phyloP scores from a whole-genome alignment of 2,888 invertebrate genomes.

The Noctua pronuba region DNA sequence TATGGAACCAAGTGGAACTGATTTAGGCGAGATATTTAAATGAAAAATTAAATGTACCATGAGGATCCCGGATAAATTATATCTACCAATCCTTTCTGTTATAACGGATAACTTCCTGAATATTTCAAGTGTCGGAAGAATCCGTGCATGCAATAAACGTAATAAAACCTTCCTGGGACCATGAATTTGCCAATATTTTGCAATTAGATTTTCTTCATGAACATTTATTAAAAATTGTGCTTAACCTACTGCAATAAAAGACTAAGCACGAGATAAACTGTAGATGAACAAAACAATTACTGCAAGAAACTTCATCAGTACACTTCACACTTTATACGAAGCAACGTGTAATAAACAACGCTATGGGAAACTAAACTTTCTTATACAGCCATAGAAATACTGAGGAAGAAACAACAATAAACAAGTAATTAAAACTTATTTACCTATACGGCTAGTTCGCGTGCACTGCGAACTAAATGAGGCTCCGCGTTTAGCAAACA shows the following conservation, averaged over 20 bases:
- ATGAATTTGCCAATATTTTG: neutral
- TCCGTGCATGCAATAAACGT: neutral
- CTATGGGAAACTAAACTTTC: conserved; percentile 56
- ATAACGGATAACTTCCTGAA: conserved; percentile 7
- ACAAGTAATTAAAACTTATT: conserved; percentile 83
- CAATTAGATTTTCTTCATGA: neutral
- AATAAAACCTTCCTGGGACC: neutral
- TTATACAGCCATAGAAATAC: conserved; percentile 68
- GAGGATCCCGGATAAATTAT: conserved; percentile 3
- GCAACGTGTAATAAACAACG: conserved; percentile 54
- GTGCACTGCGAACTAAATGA: conserved; percentile 78
- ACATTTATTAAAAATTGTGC: neutral
- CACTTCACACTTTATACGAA: conserved; percentile 22
- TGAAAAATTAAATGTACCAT: conserved; percentile 34
- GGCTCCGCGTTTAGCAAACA: conserved; percentile 74
- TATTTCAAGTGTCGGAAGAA: conserved; percentile 9
- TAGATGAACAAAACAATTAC: conserved; percentile 21
- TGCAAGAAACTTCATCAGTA: conserved; percentile 27
- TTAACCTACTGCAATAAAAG: neutral
- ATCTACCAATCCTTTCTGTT: neutral
- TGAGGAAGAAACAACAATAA: conserved; percentile 75
- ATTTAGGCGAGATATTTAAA: conserved; percentile 28
- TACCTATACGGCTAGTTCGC: conserved; percentile 79
- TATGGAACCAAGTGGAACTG: conserved; percentile 42
- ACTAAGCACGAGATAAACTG: neutral